Base-by-base conservation (phyloP, 2,888 invertebrate genomes). In the Cheilosia impressa region DNA sequence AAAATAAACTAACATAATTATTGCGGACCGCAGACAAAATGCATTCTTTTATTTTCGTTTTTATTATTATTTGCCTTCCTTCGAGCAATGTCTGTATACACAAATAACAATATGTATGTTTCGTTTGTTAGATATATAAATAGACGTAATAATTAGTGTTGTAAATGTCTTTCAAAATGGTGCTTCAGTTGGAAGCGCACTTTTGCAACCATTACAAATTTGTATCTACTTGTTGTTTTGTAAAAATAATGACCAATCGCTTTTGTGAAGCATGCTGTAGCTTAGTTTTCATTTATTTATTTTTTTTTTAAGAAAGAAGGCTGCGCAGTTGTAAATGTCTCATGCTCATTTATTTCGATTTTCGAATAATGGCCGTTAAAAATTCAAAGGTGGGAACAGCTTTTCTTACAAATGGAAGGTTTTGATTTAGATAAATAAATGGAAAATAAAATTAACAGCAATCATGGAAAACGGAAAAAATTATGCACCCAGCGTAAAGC, bases 1-100 rank as follows among this genome's bases (percentile, higher is more conserved):
- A 66, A 85, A 85, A 80, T 80, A 85, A 76, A 85, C 80, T 62
- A 80, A 66, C 76, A 85, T 79, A 71, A 85, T 85, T 76, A 85
- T 79, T 62, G 66, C 22, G 69, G 76, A 50, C 71, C 60, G 57
- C 57, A 85, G 80, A 80, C 84, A 85, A 80, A 85, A 85, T 85
- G 84, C 84, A 85, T 85, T 76, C 58, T 71, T 80, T 80, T 66
- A 76, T 71, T 57, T 73, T n/a, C 5, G 2, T 10, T 31, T 31
- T 52, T 52, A 65, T 71, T 57, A 38, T 69, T 76, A 68, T 69
- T 69, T 53, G 15, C 27, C 43, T 65, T 45, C 38, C 43, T 58
- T 52, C 65, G 65, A 60, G 71, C 13, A 38, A 38, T 22, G 22
- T 50, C n/a, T 47, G 15, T 7, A 27, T 27, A 63, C 7, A 19